Percentiles rank a stretch among this genome's conserved stretches.
Conservation (phyloP, 2,888 invertebrate species). For the Uloborus plumipes region DNA sequence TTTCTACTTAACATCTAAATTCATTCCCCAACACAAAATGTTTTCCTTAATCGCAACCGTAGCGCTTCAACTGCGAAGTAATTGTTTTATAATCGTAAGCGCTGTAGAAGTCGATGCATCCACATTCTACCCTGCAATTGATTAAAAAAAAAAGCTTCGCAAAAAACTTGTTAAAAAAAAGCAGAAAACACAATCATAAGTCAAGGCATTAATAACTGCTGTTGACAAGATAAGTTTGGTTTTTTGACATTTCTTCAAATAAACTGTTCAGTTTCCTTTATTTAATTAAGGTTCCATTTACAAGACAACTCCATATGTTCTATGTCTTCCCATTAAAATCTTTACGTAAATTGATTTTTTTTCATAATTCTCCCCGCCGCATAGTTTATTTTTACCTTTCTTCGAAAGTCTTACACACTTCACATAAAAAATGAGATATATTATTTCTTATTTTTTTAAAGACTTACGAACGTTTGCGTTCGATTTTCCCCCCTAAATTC, state of each 20-base stretch:
- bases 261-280: constrained; percentile 63
- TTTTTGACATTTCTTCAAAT: constrained; percentile 64
- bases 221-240: constrained; percentile 61
- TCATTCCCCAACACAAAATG: constrained; percentile 8
- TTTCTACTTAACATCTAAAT: constrained; percentile 57
- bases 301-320: constrained; percentile 41
- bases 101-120: background rate
- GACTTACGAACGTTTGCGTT: too few relatives aligned
- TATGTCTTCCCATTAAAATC: background rate
- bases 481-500: too few relatives aligned
- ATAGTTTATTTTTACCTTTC: too few relatives aligned
- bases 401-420: too few relatives aligned
- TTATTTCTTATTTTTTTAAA: too few relatives aligned
- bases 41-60: constrained; percentile 32
- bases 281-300: constrained; percentile 64
- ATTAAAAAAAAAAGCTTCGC: constrained; percentile 16
- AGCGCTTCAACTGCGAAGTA: constrained; percentile 23
- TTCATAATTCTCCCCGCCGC: too few relatives aligned
- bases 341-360: too few relatives aligned
- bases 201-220: constrained; percentile 63
- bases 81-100: constrained; percentile 61
- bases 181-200: constrained; percentile 41
- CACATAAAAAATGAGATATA: too few relatives aligned
- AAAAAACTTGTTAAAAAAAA: constrained; percentile 12
- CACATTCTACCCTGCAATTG: constrained; percentile 2